Base-by-base conservation (phyloP, 2,888 invertebrate genomes). In the Emmelina monodactyla region DNA sequence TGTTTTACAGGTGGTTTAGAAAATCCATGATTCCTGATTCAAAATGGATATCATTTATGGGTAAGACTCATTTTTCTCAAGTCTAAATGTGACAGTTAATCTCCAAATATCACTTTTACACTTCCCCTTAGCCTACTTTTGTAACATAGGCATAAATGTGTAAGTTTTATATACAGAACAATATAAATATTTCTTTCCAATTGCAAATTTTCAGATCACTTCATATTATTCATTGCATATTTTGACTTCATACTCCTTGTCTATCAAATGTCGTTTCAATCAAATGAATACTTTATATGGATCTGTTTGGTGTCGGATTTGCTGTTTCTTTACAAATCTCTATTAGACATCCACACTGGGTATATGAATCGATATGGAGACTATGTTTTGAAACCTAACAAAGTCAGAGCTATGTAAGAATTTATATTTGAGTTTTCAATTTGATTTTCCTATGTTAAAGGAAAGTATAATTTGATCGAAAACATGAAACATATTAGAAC, bases 291-390 rank as follows among this genome's bases (percentile, higher is more conserved):
- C 39, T 70, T 62, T 46, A 63, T 61, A 32, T 52, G 58, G 37
- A 55, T 63, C 11, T 73, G 64, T 46, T 41, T 73, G 16, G 45
- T 64, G 2, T 50, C 58, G n/a, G 82, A 82, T 29, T 33, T 59
- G 0, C 49, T 81, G 38, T 81, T 72, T 44, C 28, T 71, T 1
- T 72, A 72, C 42, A 82, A 82, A 51, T 39, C 62, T 1, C 76
- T 82, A 43, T 43, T 82, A 37, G 81, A 82, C 37, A 35, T 80
- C 7, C 82, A 82, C 45, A 62, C 64, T 14, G 80, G 81, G 0
- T 80, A 70, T 34, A 66, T 80, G 58, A 79, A 81, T 45, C 55
- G 72, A 55, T 81, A 79, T 40, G 79, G 82, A 15, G 81, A 82
- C 43, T 80, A 75, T 41, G 59, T 82, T 32, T 54, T 73, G 30